phyloP scores from a whole-genome alignment of 2,797 vertebrate genomes.

The Tapera naevia region DNA sequence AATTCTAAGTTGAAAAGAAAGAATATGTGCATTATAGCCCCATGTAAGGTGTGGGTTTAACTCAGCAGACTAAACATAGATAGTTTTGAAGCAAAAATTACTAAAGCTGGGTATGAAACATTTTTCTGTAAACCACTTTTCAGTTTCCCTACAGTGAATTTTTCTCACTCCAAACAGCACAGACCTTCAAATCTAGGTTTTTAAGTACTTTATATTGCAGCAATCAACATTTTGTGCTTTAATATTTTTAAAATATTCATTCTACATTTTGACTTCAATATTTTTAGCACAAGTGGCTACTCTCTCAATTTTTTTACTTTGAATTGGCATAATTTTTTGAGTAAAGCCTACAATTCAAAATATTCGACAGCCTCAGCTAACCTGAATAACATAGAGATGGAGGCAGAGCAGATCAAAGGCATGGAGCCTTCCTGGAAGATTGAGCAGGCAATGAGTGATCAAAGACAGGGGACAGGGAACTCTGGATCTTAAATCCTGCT shows the following conservation, averaged over 20 bases:
- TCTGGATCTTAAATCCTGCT: conserved; percentile 34
- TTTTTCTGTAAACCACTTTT: neutral
- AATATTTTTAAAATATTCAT: neutral
- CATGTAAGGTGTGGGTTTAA: neutral
- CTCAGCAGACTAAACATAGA: neutral
- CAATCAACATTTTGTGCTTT: neutral
- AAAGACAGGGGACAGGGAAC: conserved; percentile 34
- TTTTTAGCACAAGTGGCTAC: neutral
- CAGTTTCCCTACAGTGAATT: neutral
- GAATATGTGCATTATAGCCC: neutral
- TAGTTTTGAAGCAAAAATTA: neutral
- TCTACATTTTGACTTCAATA: neutral
- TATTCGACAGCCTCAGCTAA: conserved; percentile 1
- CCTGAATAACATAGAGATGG: neutral
- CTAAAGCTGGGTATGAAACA: neutral
- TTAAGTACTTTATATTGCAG: neutral
- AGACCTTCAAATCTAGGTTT: neutral
- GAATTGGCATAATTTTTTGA: neutral
- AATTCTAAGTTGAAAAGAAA: neutral
- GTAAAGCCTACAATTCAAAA: neutral
- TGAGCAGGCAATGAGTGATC: conserved; percentile 52
- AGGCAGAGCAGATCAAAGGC: conserved; percentile 53
- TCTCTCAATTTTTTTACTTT: neutral
- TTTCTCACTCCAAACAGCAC: neutral
- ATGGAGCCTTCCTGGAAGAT: neutral